A percentile compares a stretch with the other conserved stretches of the same genome.
Evolutionary conservation across 2,888 invertebrate species (phyloP).

Genomic region (Acleris laterana): DNA sequence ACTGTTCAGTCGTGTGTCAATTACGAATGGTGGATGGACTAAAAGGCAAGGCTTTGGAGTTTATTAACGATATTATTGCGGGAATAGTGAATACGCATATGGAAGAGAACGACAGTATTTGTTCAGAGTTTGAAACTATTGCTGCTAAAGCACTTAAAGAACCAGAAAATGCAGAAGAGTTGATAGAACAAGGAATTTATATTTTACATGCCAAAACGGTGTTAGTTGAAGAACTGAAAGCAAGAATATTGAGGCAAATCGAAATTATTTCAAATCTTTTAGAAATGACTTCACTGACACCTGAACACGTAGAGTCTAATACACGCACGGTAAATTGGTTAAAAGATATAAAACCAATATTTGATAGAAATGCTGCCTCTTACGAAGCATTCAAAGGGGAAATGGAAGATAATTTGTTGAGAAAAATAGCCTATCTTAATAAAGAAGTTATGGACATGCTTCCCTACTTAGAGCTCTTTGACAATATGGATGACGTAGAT

Average conservation of each 20-base stretch:
- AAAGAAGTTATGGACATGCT: constrained; percentile 88
- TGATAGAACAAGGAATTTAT: constrained; percentile 91
- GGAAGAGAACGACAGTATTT: constrained; percentile 87
- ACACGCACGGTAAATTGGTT: constrained; percentile 94
- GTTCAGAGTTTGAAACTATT: constrained; percentile 89
- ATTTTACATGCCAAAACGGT: constrained; percentile 91
- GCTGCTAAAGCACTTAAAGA: constrained; percentile 87
- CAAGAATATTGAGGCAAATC: constrained; percentile 88
- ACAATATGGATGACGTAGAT: constrained; percentile 92
- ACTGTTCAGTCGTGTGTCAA: constrained; percentile 86
- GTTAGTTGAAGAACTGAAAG: constrained; percentile 87
- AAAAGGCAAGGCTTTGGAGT: constrained; percentile 82
- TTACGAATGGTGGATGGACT: constrained; percentile 86
- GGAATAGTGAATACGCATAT: constrained; percentile 87
- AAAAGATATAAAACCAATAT: constrained; percentile 90
- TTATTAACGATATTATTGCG: constrained; percentile 85
- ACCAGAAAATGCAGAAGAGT: constrained; percentile 91
- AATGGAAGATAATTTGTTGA: constrained; percentile 91
- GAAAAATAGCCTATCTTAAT: constrained; percentile 88
- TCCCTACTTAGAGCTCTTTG: constrained; percentile 90
- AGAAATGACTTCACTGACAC: constrained; percentile 89
- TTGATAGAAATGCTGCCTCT: constrained; percentile 90
- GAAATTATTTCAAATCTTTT: constrained; percentile 88
- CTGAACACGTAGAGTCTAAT: constrained; percentile 91
- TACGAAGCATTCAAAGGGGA: constrained; percentile 93